A percentile compares a stretch with the other conserved stretches of the same genome.
Conservation (phyloP, 2,797 vertebrate genomes). For the Sebastes cheni region DNA sequence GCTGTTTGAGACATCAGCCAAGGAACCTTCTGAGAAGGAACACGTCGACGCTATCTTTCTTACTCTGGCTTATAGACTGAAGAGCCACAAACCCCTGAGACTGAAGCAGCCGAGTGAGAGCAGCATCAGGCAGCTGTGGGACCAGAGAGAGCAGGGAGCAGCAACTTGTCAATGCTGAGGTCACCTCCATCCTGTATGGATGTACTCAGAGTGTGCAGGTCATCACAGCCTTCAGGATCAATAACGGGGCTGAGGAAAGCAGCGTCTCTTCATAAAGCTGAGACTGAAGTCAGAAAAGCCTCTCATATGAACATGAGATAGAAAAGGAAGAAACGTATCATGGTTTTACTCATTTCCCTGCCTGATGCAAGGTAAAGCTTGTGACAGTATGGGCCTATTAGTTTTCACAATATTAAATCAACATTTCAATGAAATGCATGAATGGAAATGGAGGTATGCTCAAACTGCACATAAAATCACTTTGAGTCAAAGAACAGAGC, state of each 20-base stretch:
- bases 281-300: background rate
- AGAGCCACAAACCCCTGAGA: conserved; percentile 82
- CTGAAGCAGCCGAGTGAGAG: conserved; percentile 79
- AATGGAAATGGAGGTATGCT: conserved; percentile 15
- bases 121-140: conserved; percentile 50
- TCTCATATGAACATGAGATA: background rate
- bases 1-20: conserved; percentile 85
- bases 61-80: conserved; percentile 83
- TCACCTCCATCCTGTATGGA: background rate
- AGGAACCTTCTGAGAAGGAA: conserved; percentile 81
- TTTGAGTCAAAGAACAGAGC: conserved; percentile 7
- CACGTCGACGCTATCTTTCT: conserved; percentile 84
- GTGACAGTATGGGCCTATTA: background rate
- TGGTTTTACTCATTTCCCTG: conserved; percentile 5
- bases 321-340: background rate
- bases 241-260: conserved; percentile 8
- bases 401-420: conserved; percentile 47
- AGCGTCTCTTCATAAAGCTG: background rate
- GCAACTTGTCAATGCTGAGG: conserved; percentile 70
- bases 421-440: conserved; percentile 55
- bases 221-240: background rate
- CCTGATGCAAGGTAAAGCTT: background rate
- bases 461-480: conserved; percentile 32
- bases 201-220: background rate
- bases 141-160: conserved; percentile 61